Evolutionary conservation across 2,113 vertebrate species (phyloP).

Genomic region (Elanoides forficatus): DNA sequence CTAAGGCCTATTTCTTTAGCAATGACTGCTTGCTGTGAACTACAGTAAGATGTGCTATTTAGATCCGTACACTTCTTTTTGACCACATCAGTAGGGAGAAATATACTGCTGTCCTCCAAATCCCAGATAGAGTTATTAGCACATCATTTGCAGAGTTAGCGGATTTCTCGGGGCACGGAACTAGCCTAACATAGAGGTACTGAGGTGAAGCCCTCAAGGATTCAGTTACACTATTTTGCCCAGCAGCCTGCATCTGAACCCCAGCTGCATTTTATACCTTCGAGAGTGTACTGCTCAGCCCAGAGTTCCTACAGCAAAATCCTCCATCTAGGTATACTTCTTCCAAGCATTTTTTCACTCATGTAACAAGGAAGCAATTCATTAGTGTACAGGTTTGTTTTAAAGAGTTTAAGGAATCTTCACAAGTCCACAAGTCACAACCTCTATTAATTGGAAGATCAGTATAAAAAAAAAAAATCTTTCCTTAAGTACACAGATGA

Average conservation of each 20-base stretch:
- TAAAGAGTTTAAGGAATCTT: background rate
- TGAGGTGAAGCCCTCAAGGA: background rate
- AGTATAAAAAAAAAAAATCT: background rate
- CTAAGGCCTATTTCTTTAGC: background rate
- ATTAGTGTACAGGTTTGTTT: background rate
- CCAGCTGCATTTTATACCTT: background rate
- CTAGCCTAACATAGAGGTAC: fast-evolving
- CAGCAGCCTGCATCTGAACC: background rate
- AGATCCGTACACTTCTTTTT: fast-evolving
- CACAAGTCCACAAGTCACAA: background rate
- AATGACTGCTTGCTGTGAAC: background rate
- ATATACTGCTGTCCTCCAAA: background rate
- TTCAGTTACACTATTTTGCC: background rate
- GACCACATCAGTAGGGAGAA: background rate
- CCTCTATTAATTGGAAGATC: background rate
- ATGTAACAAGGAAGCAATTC: background rate
- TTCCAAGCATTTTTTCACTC: background rate
- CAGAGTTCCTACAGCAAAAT: background rate
- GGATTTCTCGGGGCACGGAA: background rate
- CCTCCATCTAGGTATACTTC: background rate
- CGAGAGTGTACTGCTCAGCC: background rate
- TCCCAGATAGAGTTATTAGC: background rate
- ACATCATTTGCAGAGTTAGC: background rate
- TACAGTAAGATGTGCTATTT: background rate
- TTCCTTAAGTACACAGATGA: background rate